Conservation (phyloP, 2,113 vertebrate species). For the Diglossa brunneiventris region DNA sequence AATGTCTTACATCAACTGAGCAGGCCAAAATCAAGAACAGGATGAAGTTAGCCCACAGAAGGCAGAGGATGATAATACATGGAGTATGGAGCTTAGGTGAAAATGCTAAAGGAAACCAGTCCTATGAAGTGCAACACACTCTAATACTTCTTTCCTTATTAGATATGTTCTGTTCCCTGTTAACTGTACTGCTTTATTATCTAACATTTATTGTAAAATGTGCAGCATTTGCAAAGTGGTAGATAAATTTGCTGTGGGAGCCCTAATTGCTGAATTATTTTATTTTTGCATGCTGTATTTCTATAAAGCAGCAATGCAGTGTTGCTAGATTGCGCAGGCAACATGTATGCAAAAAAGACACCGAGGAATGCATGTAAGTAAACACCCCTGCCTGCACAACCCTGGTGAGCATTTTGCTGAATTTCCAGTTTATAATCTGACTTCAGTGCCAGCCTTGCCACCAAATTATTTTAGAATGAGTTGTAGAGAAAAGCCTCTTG, state of each 20-base stretch:
- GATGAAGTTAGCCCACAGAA: not conserved
- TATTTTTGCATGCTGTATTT: not conserved
- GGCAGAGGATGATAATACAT: not conserved
- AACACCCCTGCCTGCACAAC: not conserved
- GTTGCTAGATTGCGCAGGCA: not conserved
- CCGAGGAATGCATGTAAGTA: rapidly evolving
- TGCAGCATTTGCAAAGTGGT: not conserved
- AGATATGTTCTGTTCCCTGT: not conserved
- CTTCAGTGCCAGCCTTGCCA: not conserved
- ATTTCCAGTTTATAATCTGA: not conserved
- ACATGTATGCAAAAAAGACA: not conserved
- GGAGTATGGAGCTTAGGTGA: not conserved
- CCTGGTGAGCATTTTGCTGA: not conserved
- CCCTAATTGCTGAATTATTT: not conserved
- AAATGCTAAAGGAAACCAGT: not conserved
- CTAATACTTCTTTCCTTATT: not conserved
- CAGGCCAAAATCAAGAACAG: not conserved
- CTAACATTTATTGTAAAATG: not conserved
- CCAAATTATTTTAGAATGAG: slow-evolving; percentile 57
- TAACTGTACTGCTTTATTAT: not conserved
- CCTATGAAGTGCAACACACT: not conserved
- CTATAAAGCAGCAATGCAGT: not conserved
- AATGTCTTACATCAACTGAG: not conserved
- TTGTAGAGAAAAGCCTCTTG: slow-evolving; percentile 15
- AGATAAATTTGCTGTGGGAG: not conserved